Conservation (phyloP, 2,888 invertebrate species). For the Tenthredo mesomela region DNA sequence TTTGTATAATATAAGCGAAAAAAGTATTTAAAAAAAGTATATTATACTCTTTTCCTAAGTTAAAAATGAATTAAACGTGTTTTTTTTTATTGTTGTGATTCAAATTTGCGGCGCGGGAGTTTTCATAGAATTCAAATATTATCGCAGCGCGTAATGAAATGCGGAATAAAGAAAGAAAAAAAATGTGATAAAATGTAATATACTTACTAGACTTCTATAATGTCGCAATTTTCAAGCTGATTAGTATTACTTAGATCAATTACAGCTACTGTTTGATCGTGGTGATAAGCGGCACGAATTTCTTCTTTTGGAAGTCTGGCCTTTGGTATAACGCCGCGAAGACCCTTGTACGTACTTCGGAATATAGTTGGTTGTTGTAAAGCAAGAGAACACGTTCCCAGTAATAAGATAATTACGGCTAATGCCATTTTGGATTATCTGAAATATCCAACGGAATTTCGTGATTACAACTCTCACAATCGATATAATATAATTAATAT, state of each 20-base stretch:
- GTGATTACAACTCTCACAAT: background rate
- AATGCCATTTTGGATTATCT: constrained; percentile 10
- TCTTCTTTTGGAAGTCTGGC: constrained; percentile 56
- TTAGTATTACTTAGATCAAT: constrained; percentile 88
- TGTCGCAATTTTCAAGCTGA: constrained; percentile 87
- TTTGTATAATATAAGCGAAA: background rate
- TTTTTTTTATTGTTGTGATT: background rate
- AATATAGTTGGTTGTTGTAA: constrained; percentile 66
- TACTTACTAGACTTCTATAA: constrained; percentile 94
- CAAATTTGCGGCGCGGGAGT: constrained; percentile 9
- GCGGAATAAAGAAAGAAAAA: too few species aligned
- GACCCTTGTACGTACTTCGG: constrained; percentile 67
- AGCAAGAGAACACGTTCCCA: constrained; percentile 57
- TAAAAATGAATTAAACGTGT: background rate
- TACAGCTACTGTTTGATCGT: constrained; percentile 91
- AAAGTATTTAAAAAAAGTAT: background rate
- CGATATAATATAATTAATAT: background rate
- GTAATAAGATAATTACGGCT: constrained; percentile 56
- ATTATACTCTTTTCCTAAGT: background rate
- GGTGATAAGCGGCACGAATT: constrained; percentile 82
- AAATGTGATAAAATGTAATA: constrained; percentile 38
- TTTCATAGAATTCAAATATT: background rate
- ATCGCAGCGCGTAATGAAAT: background rate
- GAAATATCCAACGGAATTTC: background rate
- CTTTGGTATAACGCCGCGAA: constrained; percentile 60